These are phyloP conservation scores for Tholera decimalis DNA, from an alignment of 2,888 invertebrate genomes.

Conservation along the genomic window DNA sequence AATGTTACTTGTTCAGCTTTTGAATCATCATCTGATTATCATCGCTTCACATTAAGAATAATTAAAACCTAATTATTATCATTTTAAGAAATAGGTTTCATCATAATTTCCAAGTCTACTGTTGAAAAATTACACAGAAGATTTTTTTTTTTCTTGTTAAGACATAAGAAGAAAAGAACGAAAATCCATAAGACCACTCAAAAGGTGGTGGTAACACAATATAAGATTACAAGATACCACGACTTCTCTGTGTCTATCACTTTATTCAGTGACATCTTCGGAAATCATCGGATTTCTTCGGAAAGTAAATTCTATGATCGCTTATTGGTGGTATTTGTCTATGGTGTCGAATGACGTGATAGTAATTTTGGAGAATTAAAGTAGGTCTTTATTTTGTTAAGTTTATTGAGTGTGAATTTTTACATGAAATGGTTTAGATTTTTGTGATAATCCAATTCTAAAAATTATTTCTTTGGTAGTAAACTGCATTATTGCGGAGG, in stretches of 20 bases:
- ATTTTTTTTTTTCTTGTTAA: background rate
- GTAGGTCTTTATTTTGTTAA: conserved; percentile 52
- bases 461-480: too few relatives aligned
- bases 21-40: too few relatives aligned
- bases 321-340: conserved; percentile 58
- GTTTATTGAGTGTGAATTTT: conserved; percentile 35
- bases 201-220: conserved; percentile 68
- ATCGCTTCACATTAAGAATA: too few relatives aligned
- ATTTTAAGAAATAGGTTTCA: too few relatives aligned
- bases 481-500: too few relatives aligned
- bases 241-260: conserved; percentile 64
- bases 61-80: background rate
- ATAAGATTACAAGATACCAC: conserved; percentile 79
- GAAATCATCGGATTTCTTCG: conserved; percentile 35
- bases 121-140: too few relatives aligned
- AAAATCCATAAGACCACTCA: conserved; percentile 23
- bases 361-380: conserved; percentile 37
- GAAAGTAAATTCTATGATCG: conserved; percentile 52
- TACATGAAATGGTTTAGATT: background rate
- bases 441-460: too few relatives aligned
- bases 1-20: too few relatives aligned
- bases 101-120: too few relatives aligned
- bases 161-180: conserved; percentile 1
- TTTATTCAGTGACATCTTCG: conserved; percentile 74
- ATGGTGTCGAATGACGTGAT: conserved; percentile 59